These are phyloP conservation scores for Lordiphosa mommai DNA, from an alignment of 1,140 invertebrate genomes.

Conservation along the genomic window DNA sequence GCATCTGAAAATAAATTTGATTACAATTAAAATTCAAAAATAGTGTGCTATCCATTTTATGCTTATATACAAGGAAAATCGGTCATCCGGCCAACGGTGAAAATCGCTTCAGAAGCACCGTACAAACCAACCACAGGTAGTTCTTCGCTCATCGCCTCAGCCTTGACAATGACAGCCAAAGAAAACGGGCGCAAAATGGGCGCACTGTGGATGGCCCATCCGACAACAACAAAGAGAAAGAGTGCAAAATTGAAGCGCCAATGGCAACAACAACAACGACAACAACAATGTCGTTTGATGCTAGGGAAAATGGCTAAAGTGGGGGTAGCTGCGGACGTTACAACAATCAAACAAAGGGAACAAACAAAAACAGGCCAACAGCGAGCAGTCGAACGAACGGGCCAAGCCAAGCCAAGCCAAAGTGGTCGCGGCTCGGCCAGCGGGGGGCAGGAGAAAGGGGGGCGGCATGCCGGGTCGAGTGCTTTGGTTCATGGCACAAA, in stretches of 20 bases:
- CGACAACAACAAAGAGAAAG: slow-evolving; percentile 8
- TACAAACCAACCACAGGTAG: slow-evolving; percentile 46
- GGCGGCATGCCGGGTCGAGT: slow-evolving; percentile 59
- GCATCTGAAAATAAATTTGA: no score
- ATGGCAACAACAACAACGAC: slow-evolving; percentile 18
- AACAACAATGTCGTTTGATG: not conserved
- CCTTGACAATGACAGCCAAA: slow-evolving; percentile 70
- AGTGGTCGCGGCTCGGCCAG: not conserved
- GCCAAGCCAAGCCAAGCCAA: not conserved
- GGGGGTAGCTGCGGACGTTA: slow-evolving; percentile 48
- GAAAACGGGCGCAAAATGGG: slow-evolving; percentile 49
- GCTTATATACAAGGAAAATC: no score
- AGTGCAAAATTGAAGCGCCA: slow-evolving; percentile 44
- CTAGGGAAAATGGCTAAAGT: slow-evolving; percentile 16
- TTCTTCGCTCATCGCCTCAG: slow-evolving; percentile 40
- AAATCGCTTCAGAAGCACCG: slow-evolving; percentile 38
- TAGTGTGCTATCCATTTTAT: no score
- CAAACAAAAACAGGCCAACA: slow-evolving; percentile 70
- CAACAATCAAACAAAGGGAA: slow-evolving; percentile 74
- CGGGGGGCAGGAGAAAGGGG: not conserved
- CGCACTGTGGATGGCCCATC: slow-evolving; percentile 6
- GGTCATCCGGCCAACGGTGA: slow-evolving; percentile 18
- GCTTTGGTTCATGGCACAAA: slow-evolving; percentile 56
- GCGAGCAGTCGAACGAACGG: slow-evolving; percentile 21
- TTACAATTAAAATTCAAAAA: no score